Evolutionary conservation across 2,797 vertebrate species (phyloP), one percentile per base, ranked within the genome.

Genomic region (Coranthus polyacanthus): DNA sequence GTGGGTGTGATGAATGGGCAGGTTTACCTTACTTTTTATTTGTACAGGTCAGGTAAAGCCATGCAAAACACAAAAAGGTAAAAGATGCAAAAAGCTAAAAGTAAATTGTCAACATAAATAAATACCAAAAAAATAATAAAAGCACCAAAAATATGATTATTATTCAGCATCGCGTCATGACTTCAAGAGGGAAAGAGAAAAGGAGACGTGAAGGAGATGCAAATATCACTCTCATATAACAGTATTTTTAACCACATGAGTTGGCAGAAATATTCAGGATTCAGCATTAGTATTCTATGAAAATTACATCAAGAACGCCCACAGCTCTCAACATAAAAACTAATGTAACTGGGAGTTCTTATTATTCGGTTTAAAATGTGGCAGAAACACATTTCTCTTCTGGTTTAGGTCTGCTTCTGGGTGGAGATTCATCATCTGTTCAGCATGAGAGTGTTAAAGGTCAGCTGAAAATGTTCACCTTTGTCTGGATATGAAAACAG

Each of bases 21-120:
- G 45, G 56, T 45, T 55, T 78, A 72, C 59, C 75, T 87, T 86
- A 58, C 67, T 71, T 53, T 71, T n/a, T n/a, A n/a, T n/a, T n/a
- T n/a, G n/a, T n/a, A n/a, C n/a, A n/a, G n/a, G n/a, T n/a, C n/a
- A n/a, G 69, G 8, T 26, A 7, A 26, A 26, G 24, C 24, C 24
- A 5, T 26, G 5, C 2, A 26, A 6, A 26, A 26, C 24, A 26
- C 24, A 26, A 26, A 7, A 7, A 26, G 2, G 6, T 26, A 2
- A 26, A 26, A 26, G 24, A 26, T 26, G 24, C 5, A 26, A 26
- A 26, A 26, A 26, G 8, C 5, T 26, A 26, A 5, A 26, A 26
- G 8, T 26, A 26, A 26, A n/a, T n/a, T n/a, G n/a, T n/a, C 5
- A 26, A 7, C 5, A 26, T 26, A 26, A 26, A 26, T 26, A 26